phyloP scores from a whole-genome alignment of 1,140 invertebrate genomes.

The Phocides pigmalion region DNA sequence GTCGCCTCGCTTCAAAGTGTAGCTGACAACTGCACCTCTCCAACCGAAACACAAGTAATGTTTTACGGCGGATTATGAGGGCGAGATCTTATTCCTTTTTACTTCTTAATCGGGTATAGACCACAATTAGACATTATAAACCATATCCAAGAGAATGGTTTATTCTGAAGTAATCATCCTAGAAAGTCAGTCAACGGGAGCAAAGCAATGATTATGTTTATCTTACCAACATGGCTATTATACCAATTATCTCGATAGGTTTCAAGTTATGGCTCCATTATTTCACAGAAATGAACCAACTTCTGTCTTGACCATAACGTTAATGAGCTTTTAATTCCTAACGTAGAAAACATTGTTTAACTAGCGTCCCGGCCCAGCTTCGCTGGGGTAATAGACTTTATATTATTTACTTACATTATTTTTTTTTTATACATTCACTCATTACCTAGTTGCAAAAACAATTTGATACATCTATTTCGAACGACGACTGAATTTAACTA shows the following conservation, averaged over 20 bases:
- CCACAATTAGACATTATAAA: neutral
- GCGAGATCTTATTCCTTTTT: neutral
- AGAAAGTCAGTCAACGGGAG: neutral
- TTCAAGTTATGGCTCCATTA: slow-evolving; percentile 18
- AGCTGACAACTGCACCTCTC: too few relatives aligned
- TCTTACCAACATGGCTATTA: slow-evolving; percentile 19
- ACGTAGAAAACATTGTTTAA: slow-evolving; percentile 1
- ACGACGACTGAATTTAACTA: too few relatives aligned
- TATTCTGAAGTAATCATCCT: slow-evolving; percentile 15
- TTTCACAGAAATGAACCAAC: neutral
- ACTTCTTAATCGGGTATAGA: neutral
- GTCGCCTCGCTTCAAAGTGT: too few relatives aligned
- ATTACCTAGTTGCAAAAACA: too few relatives aligned
- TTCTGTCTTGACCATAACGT: slow-evolving; percentile 7
- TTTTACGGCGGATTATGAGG: too few relatives aligned
- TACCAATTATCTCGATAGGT: slow-evolving; percentile 25
- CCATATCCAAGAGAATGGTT: too few relatives aligned
- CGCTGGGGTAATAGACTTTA: too few relatives aligned
- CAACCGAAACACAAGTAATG: too few relatives aligned
- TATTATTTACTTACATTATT: too few relatives aligned
- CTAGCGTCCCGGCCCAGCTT: too few relatives aligned
- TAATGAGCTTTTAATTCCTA: slow-evolving; percentile 19
- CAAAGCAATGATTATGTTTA: slow-evolving; percentile 18
- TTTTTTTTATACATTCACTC: too few relatives aligned
- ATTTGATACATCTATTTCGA: too few relatives aligned